Percentiles rank a stretch among this genome's conserved stretches.
These are phyloP conservation scores for Parnassius mnemosyne DNA, from an alignment of 2,888 invertebrate genomes.

Conservation along the genomic window DNA sequence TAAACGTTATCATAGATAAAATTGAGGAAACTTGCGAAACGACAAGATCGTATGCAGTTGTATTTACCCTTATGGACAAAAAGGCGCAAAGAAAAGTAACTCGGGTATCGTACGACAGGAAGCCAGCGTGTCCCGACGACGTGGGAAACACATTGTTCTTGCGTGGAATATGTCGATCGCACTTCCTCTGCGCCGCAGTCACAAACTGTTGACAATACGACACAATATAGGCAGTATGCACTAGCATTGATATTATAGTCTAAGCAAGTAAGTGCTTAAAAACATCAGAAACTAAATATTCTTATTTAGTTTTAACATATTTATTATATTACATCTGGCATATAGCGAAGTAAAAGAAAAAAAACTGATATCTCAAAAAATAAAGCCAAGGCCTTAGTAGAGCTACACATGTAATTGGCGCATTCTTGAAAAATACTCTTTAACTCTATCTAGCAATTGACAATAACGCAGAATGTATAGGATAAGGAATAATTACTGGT, in stretches of 20 bases:
- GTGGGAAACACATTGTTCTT: slow-evolving; percentile 58
- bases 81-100: slow-evolving; percentile 18
- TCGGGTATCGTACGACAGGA: slow-evolving; percentile 34
- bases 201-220: slow-evolving; percentile 28
- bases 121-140: slow-evolving; percentile 30
- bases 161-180: slow-evolving; percentile 41
- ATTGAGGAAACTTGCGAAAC: not conserved
- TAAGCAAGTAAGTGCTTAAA: too few relatives aligned
- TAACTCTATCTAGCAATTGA: too few relatives aligned
- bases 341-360: too few relatives aligned
- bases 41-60: not conserved
- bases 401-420: too few relatives aligned
- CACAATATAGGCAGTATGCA: slow-evolving; percentile 14
- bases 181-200: slow-evolving; percentile 43
- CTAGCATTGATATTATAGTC: not conserved
- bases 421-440: too few relatives aligned
- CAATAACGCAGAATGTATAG: too few relatives aligned
- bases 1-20: not conserved
- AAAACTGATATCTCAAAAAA: too few relatives aligned
- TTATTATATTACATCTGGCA: too few relatives aligned
- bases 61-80: slow-evolving; percentile 11
- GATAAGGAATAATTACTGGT: too few relatives aligned
- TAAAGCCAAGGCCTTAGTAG: too few relatives aligned
- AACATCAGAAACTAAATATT: too few relatives aligned
- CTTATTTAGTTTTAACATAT: too few relatives aligned